phyloP scores from a whole-genome alignment of 2,113 vertebrate genomes.

The Otocyon megalotis region DNA sequence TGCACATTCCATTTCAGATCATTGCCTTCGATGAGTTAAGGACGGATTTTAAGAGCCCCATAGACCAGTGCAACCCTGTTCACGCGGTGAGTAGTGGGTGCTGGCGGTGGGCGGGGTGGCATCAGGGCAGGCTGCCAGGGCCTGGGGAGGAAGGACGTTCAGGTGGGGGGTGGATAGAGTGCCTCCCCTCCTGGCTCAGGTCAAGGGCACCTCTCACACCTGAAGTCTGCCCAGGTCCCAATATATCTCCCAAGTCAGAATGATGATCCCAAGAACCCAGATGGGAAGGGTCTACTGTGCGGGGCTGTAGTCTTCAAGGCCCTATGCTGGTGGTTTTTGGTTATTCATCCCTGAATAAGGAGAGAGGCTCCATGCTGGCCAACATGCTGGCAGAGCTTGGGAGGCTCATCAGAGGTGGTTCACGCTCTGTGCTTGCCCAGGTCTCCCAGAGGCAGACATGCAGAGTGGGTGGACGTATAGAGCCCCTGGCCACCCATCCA shows the following conservation, averaged over 20 bases:
- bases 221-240: background rate
- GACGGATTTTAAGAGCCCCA: conserved; percentile 99
- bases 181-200: background rate
- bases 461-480: background rate
- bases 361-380: background rate
- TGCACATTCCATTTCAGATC: conserved; percentile 91
- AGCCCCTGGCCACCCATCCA: background rate
- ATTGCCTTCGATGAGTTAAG: conserved; percentile 98
- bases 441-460: background rate
- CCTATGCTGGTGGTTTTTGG: background rate
- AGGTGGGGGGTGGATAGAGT: background rate
- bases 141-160: background rate
- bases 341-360: background rate
- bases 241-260: background rate
- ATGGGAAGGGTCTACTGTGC: no score
- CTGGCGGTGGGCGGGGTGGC: background rate
- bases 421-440: accelerated
- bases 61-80: conserved; percentile 98
- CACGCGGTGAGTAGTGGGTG: conserved; percentile 92
- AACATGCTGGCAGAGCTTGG: accelerated
- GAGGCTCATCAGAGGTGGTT: accelerated
- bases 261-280: background rate
- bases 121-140: background rate
- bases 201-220: background rate
- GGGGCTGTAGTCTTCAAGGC: background rate